Base-by-base conservation (phyloP, 2,797 vertebrate species). In the Chaetophractus vellerosus region DNA sequence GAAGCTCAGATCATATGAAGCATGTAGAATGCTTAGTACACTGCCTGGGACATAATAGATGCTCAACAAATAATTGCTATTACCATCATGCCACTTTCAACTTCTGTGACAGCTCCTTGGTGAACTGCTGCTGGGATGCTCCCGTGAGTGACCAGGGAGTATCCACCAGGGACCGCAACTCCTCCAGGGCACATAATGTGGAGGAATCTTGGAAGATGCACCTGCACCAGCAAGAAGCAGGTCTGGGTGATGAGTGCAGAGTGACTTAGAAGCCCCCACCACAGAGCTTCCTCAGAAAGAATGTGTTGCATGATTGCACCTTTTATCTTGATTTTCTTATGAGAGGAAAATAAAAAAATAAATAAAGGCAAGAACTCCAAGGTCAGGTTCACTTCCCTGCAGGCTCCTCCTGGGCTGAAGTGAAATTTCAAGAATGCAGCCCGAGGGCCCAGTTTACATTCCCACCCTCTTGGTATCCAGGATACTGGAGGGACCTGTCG, bases 361-460 rank as follows among this genome's bases (percentile, higher is more conserved):
- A 96, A 88, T 78, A 96, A 96, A 97, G 85, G 81, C 87, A 93
- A 97, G 94, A 93, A 95, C 90, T 96, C 96, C 97, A 98, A 98
- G 98, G 97, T 98, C 98, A 96, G 41, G 94, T 96, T 98, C 97
- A 52, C 85, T 96, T 98, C 96, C 97, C 98, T 96, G 94, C 95
- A 59, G 95, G 85, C 98, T 98, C 98, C 97, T 98, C 95, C 97
- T 96, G 21, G 23, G 96, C 96, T 91, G 71, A 95, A 80, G 16
- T 94, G 97, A 97, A 98, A 98, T 98, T 98, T 98, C 97, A 99
- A 98, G 99, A 99, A 99, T 97, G 98, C 96, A 97, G 98, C 96
- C 82, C 95, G 75, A 80, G 94, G 98, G 98, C 97, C 97, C 96
- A 98, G 97, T 97, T 98, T 97, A 96, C 85, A 96, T 98, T 98